Base-by-base conservation (phyloP, 2,113 vertebrate species). In the Axis porcinus region DNA sequence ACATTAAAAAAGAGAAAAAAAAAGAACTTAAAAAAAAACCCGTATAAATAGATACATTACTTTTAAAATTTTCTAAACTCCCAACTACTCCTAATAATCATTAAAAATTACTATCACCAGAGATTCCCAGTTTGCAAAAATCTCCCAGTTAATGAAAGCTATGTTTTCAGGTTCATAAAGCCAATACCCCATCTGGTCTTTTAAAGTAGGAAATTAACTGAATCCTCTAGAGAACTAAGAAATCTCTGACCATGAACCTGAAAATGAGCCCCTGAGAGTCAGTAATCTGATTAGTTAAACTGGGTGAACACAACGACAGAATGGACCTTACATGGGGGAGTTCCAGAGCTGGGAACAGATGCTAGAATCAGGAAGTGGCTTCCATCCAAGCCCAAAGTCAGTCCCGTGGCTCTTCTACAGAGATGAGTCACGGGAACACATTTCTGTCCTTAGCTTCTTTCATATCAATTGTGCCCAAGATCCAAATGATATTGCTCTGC, bases 271-370 rank as follows among this genome's bases (percentile, higher is more conserved):
- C 92, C 88, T 67, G 94, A 97, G 97, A 98, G 74, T 94, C 94
- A 94, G 83, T 96, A 97, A 98, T 97, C 97, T 97, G 97, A 97
- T 98, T 97, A 97, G 98, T 97, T 97, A 97, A 97, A 97, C 95
- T 95, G 93, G 96, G 96, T 97, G 97, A 97, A 92, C 93, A 93
- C 0, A 3, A 82, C 19, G 81, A 86, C 95, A 96, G 94, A 76
- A 95, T 82, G 70, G 94, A 89, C 95, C 97, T 97, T 93, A 58
- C 83, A 83, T 91, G 88, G 91, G 93, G 76, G 96, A 88, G 82
- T 94, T 84, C 93, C 91, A 95, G 93, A 89, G 47, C 93, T 55
- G n/a, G 23, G 88, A 98, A 97, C 97, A 98, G 93, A 97, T 94
- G 97, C 97, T 89, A 43, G 95, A 96, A 78, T 92, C 95, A 85